Conservation (phyloP, 1,140 invertebrate species). For the Sarcophaga peregrina region DNA sequence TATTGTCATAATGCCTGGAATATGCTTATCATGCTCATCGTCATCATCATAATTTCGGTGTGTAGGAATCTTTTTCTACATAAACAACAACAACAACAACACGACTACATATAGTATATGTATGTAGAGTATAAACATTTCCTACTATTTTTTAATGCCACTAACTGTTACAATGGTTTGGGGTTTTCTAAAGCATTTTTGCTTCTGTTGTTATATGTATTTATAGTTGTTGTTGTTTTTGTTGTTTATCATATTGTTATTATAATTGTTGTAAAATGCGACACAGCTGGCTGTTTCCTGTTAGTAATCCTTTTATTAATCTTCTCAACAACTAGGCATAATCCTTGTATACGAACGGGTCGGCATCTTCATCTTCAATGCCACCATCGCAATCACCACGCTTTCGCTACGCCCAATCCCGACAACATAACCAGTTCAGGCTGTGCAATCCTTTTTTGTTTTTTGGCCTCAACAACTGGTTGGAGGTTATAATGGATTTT, state of each 20-base stretch:
- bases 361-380: no score
- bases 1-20: neutral
- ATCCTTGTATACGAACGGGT: neutral
- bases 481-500: no score
- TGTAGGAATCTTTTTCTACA: neutral
- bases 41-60: slow-evolving; percentile 12
- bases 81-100: neutral
- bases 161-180: neutral
- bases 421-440: no score
- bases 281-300: slow-evolving; percentile 37
- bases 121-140: no score
- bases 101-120: no score
- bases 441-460: no score
- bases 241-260: slow-evolving; percentile 19
- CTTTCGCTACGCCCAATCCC: no score
- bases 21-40: neutral
- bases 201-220: slow-evolving; percentile 5
- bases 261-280: slow-evolving; percentile 39
- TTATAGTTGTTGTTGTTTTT: slow-evolving; percentile 7
- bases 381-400: no score
- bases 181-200: neutral
- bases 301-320: slow-evolving; percentile 37
- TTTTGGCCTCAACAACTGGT: no score
- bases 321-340: slow-evolving; percentile 39
- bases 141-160: neutral